These are phyloP conservation scores for Riparia riparia DNA, from an alignment of 2,113 vertebrate species.

Conservation along the genomic window DNA sequence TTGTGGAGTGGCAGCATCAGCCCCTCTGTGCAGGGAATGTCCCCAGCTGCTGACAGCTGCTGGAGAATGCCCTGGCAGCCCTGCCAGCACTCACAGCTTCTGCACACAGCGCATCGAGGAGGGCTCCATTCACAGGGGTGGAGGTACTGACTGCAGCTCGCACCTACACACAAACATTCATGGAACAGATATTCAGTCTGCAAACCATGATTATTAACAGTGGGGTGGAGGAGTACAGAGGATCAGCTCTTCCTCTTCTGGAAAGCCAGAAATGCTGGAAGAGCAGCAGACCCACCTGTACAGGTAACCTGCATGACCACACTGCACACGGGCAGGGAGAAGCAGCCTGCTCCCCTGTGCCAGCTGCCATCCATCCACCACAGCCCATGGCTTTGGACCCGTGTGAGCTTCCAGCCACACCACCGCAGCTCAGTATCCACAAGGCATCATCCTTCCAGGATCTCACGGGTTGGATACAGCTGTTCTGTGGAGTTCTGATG, in stretches of 20 bases:
- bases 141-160: neutral
- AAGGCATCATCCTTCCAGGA: accelerated
- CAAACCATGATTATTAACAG: neutral
- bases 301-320: accelerated
- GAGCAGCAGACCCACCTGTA: neutral
- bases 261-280: neutral
- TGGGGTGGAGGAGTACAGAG: neutral
- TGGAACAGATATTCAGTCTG: neutral
- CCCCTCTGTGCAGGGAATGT: neutral
- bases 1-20: neutral
- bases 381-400: accelerated
- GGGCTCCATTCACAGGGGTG: neutral
- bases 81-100: accelerated
- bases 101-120: accelerated
- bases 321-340: neutral
- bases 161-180: neutral
- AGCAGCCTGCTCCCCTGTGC: accelerated
- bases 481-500: neutral
- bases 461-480: neutral
- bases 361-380: neutral
- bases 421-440: neutral
- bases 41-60: neutral
- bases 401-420: accelerated
- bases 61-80: neutral
- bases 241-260: neutral